Percentiles rank a stretch among this genome's conserved stretches.
These are phyloP conservation scores for Tapirus indicus DNA, from an alignment of 2,797 vertebrate genomes.

Conservation along the genomic window DNA sequence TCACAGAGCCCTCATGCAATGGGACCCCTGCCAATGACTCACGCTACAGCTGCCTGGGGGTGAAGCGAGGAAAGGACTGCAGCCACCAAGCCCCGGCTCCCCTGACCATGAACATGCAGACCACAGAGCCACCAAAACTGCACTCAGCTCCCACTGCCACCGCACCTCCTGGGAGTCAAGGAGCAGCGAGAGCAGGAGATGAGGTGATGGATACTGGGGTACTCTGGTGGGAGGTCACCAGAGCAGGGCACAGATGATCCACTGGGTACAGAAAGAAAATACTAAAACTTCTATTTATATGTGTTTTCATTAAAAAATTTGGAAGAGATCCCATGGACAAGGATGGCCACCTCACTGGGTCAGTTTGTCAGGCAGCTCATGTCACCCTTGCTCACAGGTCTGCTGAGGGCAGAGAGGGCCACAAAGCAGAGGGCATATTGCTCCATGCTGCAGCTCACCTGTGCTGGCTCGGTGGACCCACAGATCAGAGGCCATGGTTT, in stretches of 20 bases:
- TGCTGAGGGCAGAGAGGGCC: neutral
- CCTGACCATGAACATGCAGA: neutral
- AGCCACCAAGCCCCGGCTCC: neutral
- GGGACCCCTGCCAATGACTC: neutral
- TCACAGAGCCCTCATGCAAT: neutral
- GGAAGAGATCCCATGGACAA: neutral
- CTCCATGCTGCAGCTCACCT: neutral
- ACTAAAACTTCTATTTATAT: neutral
- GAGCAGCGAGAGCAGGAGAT: too few relatives aligned
- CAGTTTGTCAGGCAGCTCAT: too few relatives aligned
- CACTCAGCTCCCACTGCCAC: too few relatives aligned
- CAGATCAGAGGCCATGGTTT: fast-evolving
- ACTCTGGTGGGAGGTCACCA: too few relatives aligned
- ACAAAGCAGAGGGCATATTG: fast-evolving
- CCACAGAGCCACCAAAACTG: neutral
- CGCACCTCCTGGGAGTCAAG: neutral
- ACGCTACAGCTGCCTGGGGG: fast-evolving
- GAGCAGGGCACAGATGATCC: neutral
- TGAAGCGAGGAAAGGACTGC: neutral
- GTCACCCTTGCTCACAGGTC: too few relatives aligned
- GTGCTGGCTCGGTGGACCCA: too few relatives aligned
- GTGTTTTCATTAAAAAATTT: neutral
- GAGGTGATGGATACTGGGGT: neutral
- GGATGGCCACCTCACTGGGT: neutral
- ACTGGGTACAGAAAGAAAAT: neutral